Evolutionary conservation across 1,140 invertebrate species (phyloP).

Genomic region (Pogonomyrmex barbatus): DNA sequence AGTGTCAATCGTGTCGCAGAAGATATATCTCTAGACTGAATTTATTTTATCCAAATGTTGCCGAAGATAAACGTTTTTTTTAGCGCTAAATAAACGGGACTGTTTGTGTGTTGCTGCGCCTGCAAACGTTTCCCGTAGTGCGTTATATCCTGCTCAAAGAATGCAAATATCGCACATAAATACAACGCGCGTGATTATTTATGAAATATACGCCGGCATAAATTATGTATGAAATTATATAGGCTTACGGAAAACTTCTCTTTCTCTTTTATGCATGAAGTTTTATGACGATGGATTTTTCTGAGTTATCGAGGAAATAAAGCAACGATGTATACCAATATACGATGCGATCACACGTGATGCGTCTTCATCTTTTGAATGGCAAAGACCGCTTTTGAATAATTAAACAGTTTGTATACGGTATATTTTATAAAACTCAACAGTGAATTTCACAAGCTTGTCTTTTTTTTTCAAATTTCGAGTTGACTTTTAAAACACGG

Average conservation of each 20-base stretch:
- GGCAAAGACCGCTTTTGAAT: slow-evolving; percentile 16
- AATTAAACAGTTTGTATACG: background rate
- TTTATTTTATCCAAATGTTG: slow-evolving; percentile 40
- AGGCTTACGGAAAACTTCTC: background rate
- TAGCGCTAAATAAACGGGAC: slow-evolving; percentile 4
- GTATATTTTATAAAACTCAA: slow-evolving; percentile 1
- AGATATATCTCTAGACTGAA: slow-evolving; percentile 28
- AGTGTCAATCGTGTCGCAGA: slow-evolving; percentile 41
- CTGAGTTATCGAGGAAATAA: slow-evolving; percentile 5
- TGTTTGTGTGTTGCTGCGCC: background rate
- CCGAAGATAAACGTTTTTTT: slow-evolving; percentile 29
- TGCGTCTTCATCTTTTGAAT: slow-evolving; percentile 24
- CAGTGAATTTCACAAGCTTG: background rate
- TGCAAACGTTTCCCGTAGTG: background rate
- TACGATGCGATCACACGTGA: background rate
- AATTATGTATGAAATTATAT: slow-evolving; percentile 39
- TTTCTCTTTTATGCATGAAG: slow-evolving; percentile 23
- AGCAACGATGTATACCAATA: slow-evolving; percentile 10
- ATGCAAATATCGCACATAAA: background rate
- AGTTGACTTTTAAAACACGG: background rate
- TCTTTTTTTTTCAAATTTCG: background rate
- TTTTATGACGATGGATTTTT: background rate
- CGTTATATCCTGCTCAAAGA: background rate
- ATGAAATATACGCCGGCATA: background rate
- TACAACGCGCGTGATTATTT: slow-evolving; percentile 7